phyloP scores from a whole-genome alignment of 2,113 vertebrate genomes.

The Laticauda colubrina region DNA sequence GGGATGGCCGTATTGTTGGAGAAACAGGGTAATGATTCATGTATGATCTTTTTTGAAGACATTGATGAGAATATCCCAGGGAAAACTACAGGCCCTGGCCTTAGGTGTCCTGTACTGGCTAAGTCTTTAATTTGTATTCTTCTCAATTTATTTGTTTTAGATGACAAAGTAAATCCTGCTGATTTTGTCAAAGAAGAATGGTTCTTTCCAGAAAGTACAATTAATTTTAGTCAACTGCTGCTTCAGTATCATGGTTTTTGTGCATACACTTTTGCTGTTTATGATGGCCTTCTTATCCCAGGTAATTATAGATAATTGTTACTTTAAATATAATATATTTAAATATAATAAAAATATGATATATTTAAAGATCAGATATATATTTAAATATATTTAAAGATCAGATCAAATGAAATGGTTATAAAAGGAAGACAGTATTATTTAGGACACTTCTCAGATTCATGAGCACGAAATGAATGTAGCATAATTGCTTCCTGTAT shows the following conservation, averaged over 20 bases:
- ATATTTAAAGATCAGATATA: background rate
- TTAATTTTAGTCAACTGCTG: constrained; percentile 69
- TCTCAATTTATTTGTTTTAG: constrained; percentile 62
- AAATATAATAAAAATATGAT: background rate
- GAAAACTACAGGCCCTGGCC: background rate
- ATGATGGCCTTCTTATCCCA: constrained; percentile 82
- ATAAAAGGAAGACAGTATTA: background rate
- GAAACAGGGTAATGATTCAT: background rate
- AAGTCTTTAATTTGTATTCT: background rate
- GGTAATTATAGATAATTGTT: constrained; percentile 66
- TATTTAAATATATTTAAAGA: background rate
- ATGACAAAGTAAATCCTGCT: constrained; percentile 63
- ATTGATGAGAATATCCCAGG: background rate
- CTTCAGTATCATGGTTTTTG: constrained; percentile 88
- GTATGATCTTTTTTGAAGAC: background rate
- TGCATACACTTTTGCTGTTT: constrained; percentile 76
- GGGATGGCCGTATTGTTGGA: too few relatives aligned
- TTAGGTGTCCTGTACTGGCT: background rate
- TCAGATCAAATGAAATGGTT: background rate
- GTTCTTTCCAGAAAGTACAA: constrained; percentile 81
- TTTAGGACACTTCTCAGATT: background rate
- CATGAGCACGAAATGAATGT: background rate
- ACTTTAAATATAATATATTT: background rate
- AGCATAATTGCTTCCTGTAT: background rate
- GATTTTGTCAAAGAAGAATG: constrained; percentile 79